phyloP scores from a whole-genome alignment of 2,113 vertebrate species.

The Chinchilla lanigera region DNA sequence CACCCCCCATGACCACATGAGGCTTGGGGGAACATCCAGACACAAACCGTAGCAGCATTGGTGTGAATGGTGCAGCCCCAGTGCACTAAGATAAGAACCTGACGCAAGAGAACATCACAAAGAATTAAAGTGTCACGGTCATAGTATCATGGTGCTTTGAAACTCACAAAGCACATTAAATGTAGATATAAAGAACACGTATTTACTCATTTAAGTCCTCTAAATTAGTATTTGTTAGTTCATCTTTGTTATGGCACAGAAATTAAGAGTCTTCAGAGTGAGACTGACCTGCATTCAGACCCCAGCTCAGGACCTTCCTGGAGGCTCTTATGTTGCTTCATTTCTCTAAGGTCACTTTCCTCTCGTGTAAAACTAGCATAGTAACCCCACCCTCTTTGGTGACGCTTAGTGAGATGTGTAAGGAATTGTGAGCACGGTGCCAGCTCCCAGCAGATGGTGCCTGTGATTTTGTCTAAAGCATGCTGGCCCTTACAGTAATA shows the following conservation, averaged over 20 bases:
- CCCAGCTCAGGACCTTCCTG: background rate
- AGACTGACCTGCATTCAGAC: background rate
- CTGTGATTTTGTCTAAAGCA: background rate
- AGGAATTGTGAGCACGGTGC: background rate
- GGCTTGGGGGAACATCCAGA: background rate
- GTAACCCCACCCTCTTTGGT: background rate
- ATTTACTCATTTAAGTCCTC: background rate
- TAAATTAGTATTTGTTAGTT: background rate
- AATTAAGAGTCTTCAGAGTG: background rate
- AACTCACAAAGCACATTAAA: background rate
- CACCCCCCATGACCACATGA: background rate
- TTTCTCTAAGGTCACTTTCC: background rate
- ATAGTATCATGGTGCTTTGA: no score
- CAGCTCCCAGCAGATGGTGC: background rate
- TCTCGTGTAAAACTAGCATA: background rate
- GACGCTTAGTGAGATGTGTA: background rate
- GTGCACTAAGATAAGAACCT: background rate
- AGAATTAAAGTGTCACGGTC: background rate
- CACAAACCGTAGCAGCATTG: background rate
- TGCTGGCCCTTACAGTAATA: background rate
- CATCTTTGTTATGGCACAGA: background rate
- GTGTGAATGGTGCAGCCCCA: background rate
- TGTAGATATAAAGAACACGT: accelerated
- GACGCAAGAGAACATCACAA: background rate
- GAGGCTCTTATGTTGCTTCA: background rate